Evolutionary conservation across 2,797 vertebrate genomes (phyloP).

Genomic region (Scyliorhinus canicula): DNA sequence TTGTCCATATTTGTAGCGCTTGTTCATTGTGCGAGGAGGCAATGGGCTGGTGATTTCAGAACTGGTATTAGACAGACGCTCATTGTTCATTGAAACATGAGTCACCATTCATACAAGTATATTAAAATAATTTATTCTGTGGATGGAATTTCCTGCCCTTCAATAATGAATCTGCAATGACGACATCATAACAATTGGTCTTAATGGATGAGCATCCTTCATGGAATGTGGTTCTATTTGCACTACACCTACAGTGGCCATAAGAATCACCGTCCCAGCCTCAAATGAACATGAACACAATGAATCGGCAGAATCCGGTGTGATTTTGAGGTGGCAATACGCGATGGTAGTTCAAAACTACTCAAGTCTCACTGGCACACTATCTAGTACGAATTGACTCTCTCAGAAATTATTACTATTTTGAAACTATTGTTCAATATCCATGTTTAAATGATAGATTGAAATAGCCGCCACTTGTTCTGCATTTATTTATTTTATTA

Average conservation of each 20-base stretch:
- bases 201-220: too few relatives aligned
- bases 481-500: neutral
- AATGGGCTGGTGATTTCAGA: conserved; percentile 10
- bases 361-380: neutral
- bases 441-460: neutral
- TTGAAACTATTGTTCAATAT: neutral
- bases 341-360: neutral
- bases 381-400: neutral
- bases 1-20: conserved; percentile 15
- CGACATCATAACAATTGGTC: neutral
- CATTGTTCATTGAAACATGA: conserved; percentile 13
- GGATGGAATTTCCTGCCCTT: neutral
- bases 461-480: neutral
- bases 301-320: neutral
- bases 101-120: conserved; percentile 12
- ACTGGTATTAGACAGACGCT: neutral
- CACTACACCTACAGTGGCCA: neutral
- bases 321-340: neutral
- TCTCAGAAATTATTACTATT: neutral
- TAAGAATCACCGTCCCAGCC: too few relatives aligned
- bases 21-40: neutral
- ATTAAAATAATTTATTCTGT: conserved; percentile 21
- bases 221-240: neutral
- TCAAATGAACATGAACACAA: too few relatives aligned
- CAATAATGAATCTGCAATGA: neutral